Evolutionary conservation across 2,113 vertebrate species (phyloP).

Genomic region (Gymnocephalus cernua): DNA sequence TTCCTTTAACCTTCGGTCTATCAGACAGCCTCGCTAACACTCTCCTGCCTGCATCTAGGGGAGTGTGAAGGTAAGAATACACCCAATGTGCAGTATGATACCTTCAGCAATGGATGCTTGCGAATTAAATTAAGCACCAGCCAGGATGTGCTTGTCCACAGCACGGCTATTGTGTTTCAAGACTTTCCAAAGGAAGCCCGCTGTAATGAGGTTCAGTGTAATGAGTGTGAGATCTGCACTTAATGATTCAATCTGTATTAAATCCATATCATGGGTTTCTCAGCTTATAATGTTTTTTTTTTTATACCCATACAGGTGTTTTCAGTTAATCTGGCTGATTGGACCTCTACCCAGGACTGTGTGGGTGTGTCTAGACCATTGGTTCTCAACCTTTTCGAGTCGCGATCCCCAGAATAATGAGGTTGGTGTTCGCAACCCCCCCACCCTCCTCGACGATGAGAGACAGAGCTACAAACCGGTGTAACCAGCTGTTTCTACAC

Average conservation of each 20-base stretch:
- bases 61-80: constrained; percentile 17
- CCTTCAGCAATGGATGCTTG: constrained; percentile 14
- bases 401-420: too few species aligned
- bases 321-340: too few species aligned
- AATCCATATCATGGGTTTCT: background rate
- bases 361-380: too few species aligned
- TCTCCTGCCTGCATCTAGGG: background rate
- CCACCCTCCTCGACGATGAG: too few species aligned
- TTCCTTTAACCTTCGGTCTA: constrained; percentile 52
- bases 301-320: background rate
- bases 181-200: constrained; percentile 16
- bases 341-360: too few species aligned
- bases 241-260: background rate
- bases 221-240: constrained; percentile 1
- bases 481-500: too few species aligned
- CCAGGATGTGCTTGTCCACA: constrained; percentile 11
- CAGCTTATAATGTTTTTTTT: background rate
- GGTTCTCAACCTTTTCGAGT: too few species aligned
- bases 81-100: constrained; percentile 7
- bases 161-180: constrained; percentile 46
- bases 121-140: constrained; percentile 38
- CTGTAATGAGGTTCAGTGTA: background rate
- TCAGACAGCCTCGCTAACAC: constrained; percentile 39
- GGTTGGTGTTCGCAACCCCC: too few species aligned
- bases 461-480: too few species aligned